Base-by-base conservation (phyloP, 2,113 vertebrate genomes). In the Halichoeres trimaculatus region DNA sequence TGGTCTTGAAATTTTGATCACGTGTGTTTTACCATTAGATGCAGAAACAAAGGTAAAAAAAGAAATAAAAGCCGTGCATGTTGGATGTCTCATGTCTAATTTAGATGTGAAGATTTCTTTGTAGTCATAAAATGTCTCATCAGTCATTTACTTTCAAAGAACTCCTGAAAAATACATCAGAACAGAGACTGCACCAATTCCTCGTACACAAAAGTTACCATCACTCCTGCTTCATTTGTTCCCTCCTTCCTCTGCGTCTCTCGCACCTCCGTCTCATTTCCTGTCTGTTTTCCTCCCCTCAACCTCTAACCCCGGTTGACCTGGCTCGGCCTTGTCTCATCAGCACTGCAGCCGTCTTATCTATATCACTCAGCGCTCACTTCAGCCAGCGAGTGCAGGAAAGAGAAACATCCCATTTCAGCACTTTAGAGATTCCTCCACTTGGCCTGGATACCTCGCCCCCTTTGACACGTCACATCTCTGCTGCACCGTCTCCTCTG, bases 301-400 rank as follows among this genome's bases (percentile, higher is more conserved):
- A 26, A 81, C 83, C 83, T 76, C 60, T 86, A 72, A 72, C 83
- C 11, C 79, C 78, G 69, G 3, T 71, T 72, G 84, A 88, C 88
- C 83, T 41, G 10, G 0, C 56, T 67, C 6, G 60, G 40, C 79
- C 69, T 43, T 8, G 30, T 35, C 68, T 57, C 80, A 69, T 74
- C 70, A 76, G 74, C 75, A 3, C 72, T 0, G 47, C 41, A 0
- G 60, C 69, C n/a, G 36, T 19, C 86, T 85, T 84, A 87, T 89
- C 90, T 83, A 0, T 64, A 76, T 75, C 82, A 51, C 80, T 86
- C 74, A 60, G 74, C 10, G 1, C 68, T 61, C 80, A 70, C 85
- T 86, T 87, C 20, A 85, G 59, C 12, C 72, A 61, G n/a, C 20
- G 57, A 87, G 74, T 40, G 71, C 55, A 48, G 48, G 59, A 69